These are phyloP conservation scores for Porites divaricata DNA, from an alignment of 92 coral and sea anemone genomes.

Conservation along the genomic window DNA sequence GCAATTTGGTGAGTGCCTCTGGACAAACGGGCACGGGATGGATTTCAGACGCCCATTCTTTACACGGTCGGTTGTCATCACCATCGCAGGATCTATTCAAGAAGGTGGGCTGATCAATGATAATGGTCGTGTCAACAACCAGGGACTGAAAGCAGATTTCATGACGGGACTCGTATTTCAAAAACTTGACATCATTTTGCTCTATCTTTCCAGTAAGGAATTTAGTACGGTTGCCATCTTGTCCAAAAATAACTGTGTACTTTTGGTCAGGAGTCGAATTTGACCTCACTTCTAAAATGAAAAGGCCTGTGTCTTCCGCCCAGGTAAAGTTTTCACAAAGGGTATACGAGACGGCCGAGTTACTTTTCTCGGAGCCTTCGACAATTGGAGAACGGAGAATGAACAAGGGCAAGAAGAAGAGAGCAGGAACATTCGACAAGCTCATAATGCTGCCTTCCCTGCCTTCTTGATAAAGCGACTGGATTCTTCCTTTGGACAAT, in stretches of 20 bases:
- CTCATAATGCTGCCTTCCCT: no score
- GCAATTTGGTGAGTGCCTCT: constrained; percentile 15
- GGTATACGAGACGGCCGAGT: neutral
- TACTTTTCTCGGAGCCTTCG: no score
- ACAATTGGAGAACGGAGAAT: no score
- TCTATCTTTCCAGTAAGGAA: neutral
- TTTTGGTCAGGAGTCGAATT: neutral
- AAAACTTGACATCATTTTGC: constrained; percentile 19
- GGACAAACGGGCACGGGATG: constrained; percentile 24
- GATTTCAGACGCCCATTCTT: constrained; percentile 4
- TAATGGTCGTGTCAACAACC: constrained; percentile 44
- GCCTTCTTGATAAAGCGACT: no score
- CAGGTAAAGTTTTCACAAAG: neutral
- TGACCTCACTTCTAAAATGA: neutral
- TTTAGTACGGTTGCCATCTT: constrained; percentile 1
- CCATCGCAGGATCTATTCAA: constrained; percentile 18
- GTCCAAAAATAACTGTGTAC: neutral
- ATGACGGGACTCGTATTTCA: neutral
- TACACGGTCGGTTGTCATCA: constrained; percentile 14
- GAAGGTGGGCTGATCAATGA: constrained; percentile 46
- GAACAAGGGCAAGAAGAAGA: no score
- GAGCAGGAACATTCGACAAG: no score
- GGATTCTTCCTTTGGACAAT: no score
- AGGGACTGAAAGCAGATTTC: constrained; percentile 47
- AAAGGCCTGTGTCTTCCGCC: neutral